Base-by-base conservation (phyloP, 2,888 invertebrate genomes). In the Hemithea aestivaria region DNA sequence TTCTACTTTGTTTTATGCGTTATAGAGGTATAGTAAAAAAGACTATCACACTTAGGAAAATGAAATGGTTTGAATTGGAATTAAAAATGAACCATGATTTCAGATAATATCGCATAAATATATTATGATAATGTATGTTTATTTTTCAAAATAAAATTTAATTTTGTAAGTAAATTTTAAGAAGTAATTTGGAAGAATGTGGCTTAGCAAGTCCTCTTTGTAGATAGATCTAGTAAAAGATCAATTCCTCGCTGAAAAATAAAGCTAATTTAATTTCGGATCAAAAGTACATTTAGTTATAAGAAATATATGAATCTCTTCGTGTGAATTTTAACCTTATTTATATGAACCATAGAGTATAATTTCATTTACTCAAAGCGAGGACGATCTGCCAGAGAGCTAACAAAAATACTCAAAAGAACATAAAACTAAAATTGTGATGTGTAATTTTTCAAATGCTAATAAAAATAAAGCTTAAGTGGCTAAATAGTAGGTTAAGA, bases 401-500 rank as follows among this genome's bases (percentile, higher is more conserved):
- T 68, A 67, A 69, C 56, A 53, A 45, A 65, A 78, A 81, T 83
- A 81, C 79, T 78, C 78, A 73, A 65, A 62, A 43, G 32, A 48
- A 46, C 36, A 42, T 42, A 48, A 30, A 58, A 51, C 48, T 50
- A 40, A 53, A 55, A 54, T 57, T 53, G 73, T 73, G 74, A 77
- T 72, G 72, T 66, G 58, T 56, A 52, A 66, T 69, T 71, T 55
- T 66, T 63, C 52, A 58, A 73, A 74, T 66, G 84, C 83, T 84
- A 82, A 68, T 55, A 52, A 38, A 40, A 39, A 26, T 45, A 58
- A 66, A 71, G 83, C 84, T 83, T 84, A 68, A 58, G 73, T 82
- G 81, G 81, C 79, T 79, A 73, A 56, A 62, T 75, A 78, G 44
- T 78, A 80, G 71, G 35, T 53, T 84, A 84, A 80, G 81, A 72